These are phyloP conservation scores for Euphonia xanthogaster DNA, from an alignment of 2,797 vertebrate species.

Conservation along the genomic window DNA sequence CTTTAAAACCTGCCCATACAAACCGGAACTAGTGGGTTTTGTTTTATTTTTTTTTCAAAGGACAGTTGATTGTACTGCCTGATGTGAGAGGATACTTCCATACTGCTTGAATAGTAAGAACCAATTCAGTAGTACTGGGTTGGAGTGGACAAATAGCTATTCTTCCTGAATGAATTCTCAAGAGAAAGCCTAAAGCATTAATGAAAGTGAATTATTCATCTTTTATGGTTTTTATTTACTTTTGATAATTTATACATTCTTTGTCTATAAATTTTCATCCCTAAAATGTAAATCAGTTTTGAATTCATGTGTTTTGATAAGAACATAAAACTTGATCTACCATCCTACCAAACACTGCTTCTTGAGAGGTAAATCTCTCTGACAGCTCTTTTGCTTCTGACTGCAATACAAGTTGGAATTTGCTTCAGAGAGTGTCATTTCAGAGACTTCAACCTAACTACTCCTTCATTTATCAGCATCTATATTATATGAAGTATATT, in stretches of 20 bases:
- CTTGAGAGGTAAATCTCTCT: slow-evolving; percentile 1
- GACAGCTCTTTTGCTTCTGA: background rate
- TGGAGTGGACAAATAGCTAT: background rate
- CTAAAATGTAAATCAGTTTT: background rate
- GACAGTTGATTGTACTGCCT: background rate
- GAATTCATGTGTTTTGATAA: background rate
- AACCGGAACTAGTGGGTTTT: background rate
- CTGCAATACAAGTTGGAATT: background rate
- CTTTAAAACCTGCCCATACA: background rate
- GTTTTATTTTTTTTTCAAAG: background rate
- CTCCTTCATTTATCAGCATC: background rate
- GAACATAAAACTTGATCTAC: background rate
- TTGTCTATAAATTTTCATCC: background rate
- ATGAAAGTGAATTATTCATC: background rate
- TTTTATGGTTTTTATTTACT: background rate
- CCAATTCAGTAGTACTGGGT: background rate
- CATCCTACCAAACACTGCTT: background rate
- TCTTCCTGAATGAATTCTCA: background rate
- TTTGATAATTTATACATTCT: background rate
- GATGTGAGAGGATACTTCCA: background rate
- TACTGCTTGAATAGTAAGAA: background rate
- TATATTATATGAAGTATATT: too few relatives aligned
- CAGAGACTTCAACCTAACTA: background rate
- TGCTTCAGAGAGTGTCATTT: background rate
- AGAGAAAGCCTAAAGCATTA: background rate